Percentiles rank a stretch among this genome's conserved stretches.
Conservation (phyloP, 2,113 vertebrate species). For the Centrocercus urophasianus region DNA sequence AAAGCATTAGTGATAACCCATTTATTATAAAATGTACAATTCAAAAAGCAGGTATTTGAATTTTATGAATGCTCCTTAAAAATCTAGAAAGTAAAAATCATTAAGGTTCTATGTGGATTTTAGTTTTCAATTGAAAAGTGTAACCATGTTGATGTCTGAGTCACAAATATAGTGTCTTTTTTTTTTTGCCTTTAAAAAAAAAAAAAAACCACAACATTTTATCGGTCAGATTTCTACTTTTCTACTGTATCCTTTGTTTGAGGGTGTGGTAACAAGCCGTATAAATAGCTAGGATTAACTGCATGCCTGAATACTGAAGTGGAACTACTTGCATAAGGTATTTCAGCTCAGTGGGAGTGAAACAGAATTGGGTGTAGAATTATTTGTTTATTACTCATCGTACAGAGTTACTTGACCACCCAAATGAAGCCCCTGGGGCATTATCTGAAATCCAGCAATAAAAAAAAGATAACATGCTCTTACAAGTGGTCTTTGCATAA, state of each 20-base stretch:
- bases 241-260: neutral
- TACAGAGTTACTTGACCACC: constrained; percentile 61
- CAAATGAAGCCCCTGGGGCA: constrained; percentile 43
- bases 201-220: neutral
- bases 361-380: constrained; percentile 55
- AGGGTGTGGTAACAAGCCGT: constrained; percentile 27
- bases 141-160: neutral
- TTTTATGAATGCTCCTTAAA: neutral
- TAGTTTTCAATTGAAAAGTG: neutral
- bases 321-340: constrained; percentile 34
- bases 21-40: neutral
- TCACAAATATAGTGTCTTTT: neutral
- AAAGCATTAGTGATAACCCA: neutral
- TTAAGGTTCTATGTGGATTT: neutral
- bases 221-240: neutral
- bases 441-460: neutral
- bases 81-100: neutral
- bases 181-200: neutral
- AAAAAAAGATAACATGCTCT: neutral
- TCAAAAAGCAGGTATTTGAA: neutral
- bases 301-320: constrained; percentile 41
- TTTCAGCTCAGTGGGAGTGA: constrained; percentile 38
- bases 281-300: constrained; percentile 53
- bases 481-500: neutral
- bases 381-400: constrained; percentile 67